Evolutionary conservation across 2,888 invertebrate species (phyloP), one percentile per base, ranked within the genome.

Genomic region (Lycia hirtaria): DNA sequence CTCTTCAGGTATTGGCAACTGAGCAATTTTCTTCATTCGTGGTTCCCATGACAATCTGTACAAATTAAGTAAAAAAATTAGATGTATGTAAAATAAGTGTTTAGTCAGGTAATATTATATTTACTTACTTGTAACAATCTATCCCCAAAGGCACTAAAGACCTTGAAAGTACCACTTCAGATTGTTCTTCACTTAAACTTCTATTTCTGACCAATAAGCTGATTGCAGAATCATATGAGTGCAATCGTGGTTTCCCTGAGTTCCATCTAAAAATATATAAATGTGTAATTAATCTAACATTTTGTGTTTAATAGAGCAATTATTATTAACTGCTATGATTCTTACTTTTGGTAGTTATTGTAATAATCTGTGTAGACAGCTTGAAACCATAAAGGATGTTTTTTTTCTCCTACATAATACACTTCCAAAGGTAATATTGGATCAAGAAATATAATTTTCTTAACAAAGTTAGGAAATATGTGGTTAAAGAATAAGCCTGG

Each of bases 381-480:
- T 1, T 57, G 20, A 41, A 67, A 82, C 81, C 79, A 81, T 0
- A 60, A 7, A 0, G 14, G 10, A 0, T 58, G 65, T 1, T 64
- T 64, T 35, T 78, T 32, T 6, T 74, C 66, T 0, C 67, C 17
- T 38, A 67, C 74, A 55, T 76, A 77, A 55, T 80, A 80, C n/a
- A 61, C 35, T 0, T 73, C 6, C 6, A 82, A 1, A 0, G 80
- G 71, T 0, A 69, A 65, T 4, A 56, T 60, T 0, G 80, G 78
- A 33, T 88, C 88, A 4, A 70, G 78, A 75, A 74, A 84, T 76
- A 84, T 85, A 88, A 78, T 88, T 76, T 62, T 93, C 74, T 65
- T 76, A 73, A 78, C 93, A 85, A 78, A 90, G 83, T 50, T 93
- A 68, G 78, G 94, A 85, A 71, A 93, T 51, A 85, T 83, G 80